These are phyloP conservation scores for Rotaria macrura DNA, from an alignment of 2,888 invertebrate genomes.

Conservation along the genomic window DNA sequence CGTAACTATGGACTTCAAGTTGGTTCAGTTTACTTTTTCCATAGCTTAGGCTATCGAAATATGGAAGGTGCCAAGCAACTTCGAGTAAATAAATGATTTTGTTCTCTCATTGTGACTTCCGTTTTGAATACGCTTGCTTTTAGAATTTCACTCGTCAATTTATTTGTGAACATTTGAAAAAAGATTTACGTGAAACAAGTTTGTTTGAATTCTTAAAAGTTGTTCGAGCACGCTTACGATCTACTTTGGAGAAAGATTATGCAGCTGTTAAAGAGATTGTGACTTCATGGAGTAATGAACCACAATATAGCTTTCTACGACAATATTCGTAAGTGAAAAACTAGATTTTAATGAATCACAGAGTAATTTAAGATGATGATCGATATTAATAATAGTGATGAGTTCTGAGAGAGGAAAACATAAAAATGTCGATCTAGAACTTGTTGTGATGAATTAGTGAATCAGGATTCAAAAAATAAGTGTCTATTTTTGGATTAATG, in stretches of 20 bases:
- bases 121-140: background rate
- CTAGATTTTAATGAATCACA: too few relatives aligned
- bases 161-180: background rate
- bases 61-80: background rate
- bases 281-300: background rate
- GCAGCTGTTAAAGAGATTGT: background rate
- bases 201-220: background rate
- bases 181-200: background rate
- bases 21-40: background rate
- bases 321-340: background rate
- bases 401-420: too few relatives aligned
- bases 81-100: background rate
- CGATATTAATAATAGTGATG: too few relatives aligned
- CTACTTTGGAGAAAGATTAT: background rate
- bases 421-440: too few relatives aligned
- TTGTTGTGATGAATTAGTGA: too few relatives aligned
- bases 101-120: background rate
- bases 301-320: background rate
- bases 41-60: background rate
- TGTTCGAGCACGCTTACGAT: background rate
- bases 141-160: too few relatives aligned
- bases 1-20: background rate
- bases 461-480: too few relatives aligned
- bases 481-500: too few relatives aligned
- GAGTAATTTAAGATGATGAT: too few relatives aligned